Conservation (phyloP, 2,113 vertebrate genomes). For the Ellobius talpinus region DNA sequence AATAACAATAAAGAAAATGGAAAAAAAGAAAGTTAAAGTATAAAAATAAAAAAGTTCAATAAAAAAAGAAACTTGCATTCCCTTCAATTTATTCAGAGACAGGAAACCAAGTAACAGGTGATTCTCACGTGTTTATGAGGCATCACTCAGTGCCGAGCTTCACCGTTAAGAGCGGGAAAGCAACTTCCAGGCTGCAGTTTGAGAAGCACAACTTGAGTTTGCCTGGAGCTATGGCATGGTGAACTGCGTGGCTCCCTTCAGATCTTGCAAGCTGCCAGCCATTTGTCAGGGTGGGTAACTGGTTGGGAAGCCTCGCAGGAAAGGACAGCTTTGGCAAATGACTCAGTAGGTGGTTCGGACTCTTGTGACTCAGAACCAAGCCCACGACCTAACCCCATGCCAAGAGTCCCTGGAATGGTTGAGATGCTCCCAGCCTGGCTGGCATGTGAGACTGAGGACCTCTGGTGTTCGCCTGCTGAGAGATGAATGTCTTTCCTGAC, state of each 20-base stretch:
- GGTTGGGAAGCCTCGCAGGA: slow-evolving; percentile 72
- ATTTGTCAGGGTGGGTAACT: slow-evolving; percentile 38
- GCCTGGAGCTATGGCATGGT: slow-evolving; percentile 50
- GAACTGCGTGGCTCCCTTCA: slow-evolving; percentile 35
- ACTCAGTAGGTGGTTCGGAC: slow-evolving; percentile 75
- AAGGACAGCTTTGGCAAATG: slow-evolving; percentile 72
- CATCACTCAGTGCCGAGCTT: slow-evolving; percentile 7
- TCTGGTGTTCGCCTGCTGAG: slow-evolving; percentile 66
- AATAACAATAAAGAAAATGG: no score
- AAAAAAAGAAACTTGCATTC: no score
- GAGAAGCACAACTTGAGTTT: slow-evolving; percentile 38
- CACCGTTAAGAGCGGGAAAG: slow-evolving; percentile 38
- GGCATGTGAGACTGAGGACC: slow-evolving; percentile 64
- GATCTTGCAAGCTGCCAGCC: slow-evolving; percentile 51
- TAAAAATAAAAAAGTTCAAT: no score
- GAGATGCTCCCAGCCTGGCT: background rate
- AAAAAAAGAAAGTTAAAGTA: no score
- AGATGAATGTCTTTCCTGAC: background rate
- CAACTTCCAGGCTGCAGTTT: slow-evolving; percentile 20
- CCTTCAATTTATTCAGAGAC: background rate
- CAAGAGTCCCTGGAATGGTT: background rate
- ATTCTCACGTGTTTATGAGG: background rate
- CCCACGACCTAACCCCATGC: slow-evolving; percentile 52
- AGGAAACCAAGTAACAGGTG: background rate
- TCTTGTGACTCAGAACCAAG: slow-evolving; percentile 79